phyloP scores from a whole-genome alignment of 2,888 invertebrate genomes.

The Iphiclides podalirius region DNA sequence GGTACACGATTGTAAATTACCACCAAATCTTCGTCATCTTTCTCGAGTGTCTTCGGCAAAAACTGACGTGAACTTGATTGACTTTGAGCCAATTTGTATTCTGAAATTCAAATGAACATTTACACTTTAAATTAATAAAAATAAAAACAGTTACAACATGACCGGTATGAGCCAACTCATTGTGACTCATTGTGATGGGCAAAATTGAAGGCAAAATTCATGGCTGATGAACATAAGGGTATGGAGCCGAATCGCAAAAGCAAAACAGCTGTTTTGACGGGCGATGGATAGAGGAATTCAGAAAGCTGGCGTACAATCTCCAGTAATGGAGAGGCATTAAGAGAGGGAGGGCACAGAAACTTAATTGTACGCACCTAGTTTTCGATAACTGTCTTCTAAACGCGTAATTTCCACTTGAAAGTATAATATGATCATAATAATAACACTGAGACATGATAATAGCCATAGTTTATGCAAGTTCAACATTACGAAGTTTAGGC shows the following conservation, averaged over 20 bases:
- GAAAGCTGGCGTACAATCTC: no score
- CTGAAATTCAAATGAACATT: conserved; percentile 44
- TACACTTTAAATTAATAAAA: conserved; percentile 5
- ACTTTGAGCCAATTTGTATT: conserved; percentile 55
- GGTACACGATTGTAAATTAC: conserved; percentile 98
- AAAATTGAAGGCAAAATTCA: no score
- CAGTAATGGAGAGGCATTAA: no score
- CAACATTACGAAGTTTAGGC: conserved; percentile 58
- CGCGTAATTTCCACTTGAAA: conserved; percentile 71
- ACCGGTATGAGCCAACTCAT: no score
- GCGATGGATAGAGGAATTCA: no score
- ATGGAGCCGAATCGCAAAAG: no score
- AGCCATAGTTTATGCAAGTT: conserved; percentile 72
- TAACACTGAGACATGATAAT: conserved; percentile 65
- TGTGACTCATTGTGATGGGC: no score
- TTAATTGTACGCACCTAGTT: conserved; percentile 61
- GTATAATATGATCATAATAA: conserved; percentile 68
- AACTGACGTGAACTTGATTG: conserved; percentile 63
- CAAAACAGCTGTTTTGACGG: no score
- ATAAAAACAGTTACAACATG: conserved; percentile 7
- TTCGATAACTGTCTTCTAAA: conserved; percentile 63
- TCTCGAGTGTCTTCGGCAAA: conserved; percentile 51
- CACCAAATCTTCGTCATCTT: conserved; percentile 84
- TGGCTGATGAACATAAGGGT: no score
- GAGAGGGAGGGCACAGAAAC: no score